Percentiles rank a stretch among this genome's conserved stretches.
Evolutionary conservation across 2,888 invertebrate species (phyloP).

Genomic region (Megastigmus dorsalis): DNA sequence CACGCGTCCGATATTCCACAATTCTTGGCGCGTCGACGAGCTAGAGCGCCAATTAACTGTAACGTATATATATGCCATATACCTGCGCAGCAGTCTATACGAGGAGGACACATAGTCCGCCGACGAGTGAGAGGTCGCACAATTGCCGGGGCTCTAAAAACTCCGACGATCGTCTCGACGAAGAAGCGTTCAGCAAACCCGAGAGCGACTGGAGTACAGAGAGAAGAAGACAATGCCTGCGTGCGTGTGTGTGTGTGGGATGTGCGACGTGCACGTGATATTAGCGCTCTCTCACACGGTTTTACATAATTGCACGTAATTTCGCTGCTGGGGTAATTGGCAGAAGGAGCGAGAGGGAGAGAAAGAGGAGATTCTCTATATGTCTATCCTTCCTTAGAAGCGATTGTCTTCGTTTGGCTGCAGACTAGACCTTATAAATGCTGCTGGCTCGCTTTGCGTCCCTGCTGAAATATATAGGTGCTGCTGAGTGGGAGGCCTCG

Average conservation of each 20-base stretch:
- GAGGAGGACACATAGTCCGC: too few relatives aligned
- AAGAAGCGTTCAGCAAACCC: neutral
- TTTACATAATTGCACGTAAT: constrained; percentile 36
- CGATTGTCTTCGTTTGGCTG: neutral
- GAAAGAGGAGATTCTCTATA: neutral
- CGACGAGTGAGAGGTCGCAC: too few relatives aligned
- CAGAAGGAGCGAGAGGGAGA: neutral
- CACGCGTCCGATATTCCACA: too few relatives aligned
- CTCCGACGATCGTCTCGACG: too few relatives aligned
- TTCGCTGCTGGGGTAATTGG: constrained; percentile 19
- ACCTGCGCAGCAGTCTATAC: too few relatives aligned
- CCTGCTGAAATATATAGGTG: neutral
- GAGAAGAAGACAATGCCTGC: neutral
- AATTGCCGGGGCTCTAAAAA: too few relatives aligned
- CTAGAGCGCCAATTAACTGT: too few relatives aligned
- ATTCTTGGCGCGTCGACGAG: too few relatives aligned
- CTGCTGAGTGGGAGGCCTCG: too few relatives aligned
- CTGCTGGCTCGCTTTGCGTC: neutral
- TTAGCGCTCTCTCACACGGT: too few relatives aligned
- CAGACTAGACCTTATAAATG: neutral
- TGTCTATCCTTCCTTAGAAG: neutral
- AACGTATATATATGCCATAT: too few relatives aligned
- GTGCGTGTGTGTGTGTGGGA: too few relatives aligned
- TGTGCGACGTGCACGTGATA: neutral
- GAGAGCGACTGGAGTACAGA: neutral